Evolutionary conservation across 2,797 vertebrate species (phyloP).

Genomic region (Apodemus agrarius): DNA sequence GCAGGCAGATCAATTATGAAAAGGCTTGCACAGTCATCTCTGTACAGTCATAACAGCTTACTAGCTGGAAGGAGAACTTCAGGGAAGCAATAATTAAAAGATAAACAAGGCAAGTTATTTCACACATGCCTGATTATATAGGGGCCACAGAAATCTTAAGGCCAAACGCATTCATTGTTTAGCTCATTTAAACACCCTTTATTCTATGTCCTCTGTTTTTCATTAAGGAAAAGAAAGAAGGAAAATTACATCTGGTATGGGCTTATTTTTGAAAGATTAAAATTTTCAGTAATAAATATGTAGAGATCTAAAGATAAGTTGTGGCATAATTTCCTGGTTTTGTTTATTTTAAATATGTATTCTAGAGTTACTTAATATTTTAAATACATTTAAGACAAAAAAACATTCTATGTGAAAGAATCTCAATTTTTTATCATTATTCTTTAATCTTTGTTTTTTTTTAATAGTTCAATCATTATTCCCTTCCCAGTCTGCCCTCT

Average conservation of each 20-base stretch:
- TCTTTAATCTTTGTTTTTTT: too few relatives aligned
- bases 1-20: conserved; percentile 72
- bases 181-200: neutral
- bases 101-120: conserved; percentile 21
- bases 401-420: neutral
- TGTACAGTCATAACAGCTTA: conserved; percentile 4
- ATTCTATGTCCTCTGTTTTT: neutral
- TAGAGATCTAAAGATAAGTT: neutral
- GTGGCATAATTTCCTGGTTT: neutral
- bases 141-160: conserved; percentile 39
- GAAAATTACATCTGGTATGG: neutral
- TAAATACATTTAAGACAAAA: neutral
- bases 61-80: conserved; percentile 46
- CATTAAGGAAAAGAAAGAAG: neutral
- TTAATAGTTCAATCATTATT: too few relatives aligned
- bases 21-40: conserved; percentile 60
- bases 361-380: conserved; percentile 23
- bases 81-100: conserved; percentile 64
- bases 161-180: conserved; percentile 50
- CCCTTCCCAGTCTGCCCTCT: too few relatives aligned
- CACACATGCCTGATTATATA: conserved; percentile 3
- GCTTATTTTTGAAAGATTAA: neutral
- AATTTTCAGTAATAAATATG: neutral
- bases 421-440: neutral
- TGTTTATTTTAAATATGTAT: neutral